Evolutionary conservation across 1,140 invertebrate genomes (phyloP).

Genomic region (Drosophila micromelanica): DNA sequence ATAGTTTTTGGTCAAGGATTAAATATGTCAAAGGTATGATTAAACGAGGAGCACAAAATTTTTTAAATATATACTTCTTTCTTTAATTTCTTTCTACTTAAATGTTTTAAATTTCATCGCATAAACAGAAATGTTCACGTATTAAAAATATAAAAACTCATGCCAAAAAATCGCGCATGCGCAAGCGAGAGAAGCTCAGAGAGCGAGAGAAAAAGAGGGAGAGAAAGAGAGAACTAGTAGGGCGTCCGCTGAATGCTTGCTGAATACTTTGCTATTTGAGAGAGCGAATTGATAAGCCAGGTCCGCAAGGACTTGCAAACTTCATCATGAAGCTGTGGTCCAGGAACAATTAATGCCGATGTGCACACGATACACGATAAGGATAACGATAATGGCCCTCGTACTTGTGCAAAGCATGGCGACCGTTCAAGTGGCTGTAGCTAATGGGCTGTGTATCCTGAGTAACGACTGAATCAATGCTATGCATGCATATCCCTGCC

Average conservation of each 20-base stretch:
- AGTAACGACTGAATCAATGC: not conserved
- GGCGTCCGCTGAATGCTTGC: slow-evolving; percentile 48
- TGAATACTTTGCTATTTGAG: slow-evolving; percentile 47
- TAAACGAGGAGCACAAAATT: too few relatives aligned
- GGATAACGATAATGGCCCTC: slow-evolving; percentile 41
- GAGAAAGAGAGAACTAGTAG: not conserved
- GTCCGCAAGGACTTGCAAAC: slow-evolving; percentile 9
- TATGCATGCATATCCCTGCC: not conserved
- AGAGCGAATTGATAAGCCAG: slow-evolving; percentile 21
- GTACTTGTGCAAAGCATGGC: slow-evolving; percentile 6
- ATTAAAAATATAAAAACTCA: not conserved
- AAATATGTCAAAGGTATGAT: too few relatives aligned
- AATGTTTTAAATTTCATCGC: slow-evolving; percentile 1
- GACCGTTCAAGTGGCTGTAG: slow-evolving; percentile 30
- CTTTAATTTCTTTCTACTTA: too few relatives aligned
- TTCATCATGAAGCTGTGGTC: slow-evolving; percentile 49
- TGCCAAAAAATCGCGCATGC: slow-evolving; percentile 19
- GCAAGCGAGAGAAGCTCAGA: not conserved
- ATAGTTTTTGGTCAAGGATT: too few relatives aligned
- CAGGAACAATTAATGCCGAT: slow-evolving; percentile 59
- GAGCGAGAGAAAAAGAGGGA: not conserved
- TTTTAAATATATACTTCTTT: too few relatives aligned
- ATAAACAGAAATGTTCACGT: slow-evolving; percentile 10
- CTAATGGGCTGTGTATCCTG: slow-evolving; percentile 44
- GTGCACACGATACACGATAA: slow-evolving; percentile 33